Conservation (phyloP, 2,113 vertebrate species). For the Salvelinus alpinus region DNA sequence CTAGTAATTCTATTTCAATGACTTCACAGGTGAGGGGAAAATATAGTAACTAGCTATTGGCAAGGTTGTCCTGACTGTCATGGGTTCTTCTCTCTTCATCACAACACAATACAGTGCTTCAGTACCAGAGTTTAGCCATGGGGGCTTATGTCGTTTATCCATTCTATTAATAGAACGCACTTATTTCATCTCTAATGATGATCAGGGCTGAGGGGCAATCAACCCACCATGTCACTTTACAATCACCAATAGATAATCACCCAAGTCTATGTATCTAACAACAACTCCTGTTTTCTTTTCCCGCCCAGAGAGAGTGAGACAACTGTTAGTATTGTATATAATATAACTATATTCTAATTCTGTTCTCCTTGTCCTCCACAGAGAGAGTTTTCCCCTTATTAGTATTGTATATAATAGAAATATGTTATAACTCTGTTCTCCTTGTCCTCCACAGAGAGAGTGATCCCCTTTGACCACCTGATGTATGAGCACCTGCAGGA, state of each 20-base stretch:
- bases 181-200: not conserved
- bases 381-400: constrained; percentile 33
- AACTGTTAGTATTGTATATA: too few relatives aligned
- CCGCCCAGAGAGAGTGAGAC: too few relatives aligned
- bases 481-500: constrained; percentile 95
- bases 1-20: too few relatives aligned
- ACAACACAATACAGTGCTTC: not conserved
- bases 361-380: constrained; percentile 49
- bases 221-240: too few relatives aligned
- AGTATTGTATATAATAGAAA: too few relatives aligned
- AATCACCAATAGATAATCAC: too few relatives aligned
- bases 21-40: too few relatives aligned
- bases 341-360: not conserved
- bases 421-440: not conserved
- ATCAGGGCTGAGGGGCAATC: too few relatives aligned
- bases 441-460: constrained; percentile 77
- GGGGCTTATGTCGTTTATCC: not conserved
- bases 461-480: constrained; percentile 87
- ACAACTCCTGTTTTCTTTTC: too few relatives aligned
- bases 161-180: not conserved
- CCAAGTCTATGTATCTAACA: too few relatives aligned
- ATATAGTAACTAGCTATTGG: too few relatives aligned
- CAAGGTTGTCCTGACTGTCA: not conserved
- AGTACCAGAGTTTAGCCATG: not conserved
- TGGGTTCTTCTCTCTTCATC: not conserved